Conservation (phyloP, 2,888 invertebrate genomes). For the Drosophila mettleri region DNA sequence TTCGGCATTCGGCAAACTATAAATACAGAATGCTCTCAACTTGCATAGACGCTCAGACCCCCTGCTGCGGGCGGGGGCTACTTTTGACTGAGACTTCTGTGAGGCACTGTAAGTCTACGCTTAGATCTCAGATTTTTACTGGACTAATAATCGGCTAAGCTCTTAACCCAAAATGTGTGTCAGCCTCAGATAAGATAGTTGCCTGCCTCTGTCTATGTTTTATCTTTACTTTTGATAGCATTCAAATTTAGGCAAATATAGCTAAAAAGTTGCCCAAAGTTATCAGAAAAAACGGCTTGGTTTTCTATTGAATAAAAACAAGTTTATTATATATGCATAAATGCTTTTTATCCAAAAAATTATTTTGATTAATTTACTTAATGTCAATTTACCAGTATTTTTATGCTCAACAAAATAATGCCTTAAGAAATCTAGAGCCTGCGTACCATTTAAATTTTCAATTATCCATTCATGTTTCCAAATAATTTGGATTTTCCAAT, state of each 20-base stretch:
- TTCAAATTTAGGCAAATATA: background rate
- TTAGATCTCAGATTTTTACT: background rate
- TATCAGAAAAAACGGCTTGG: background rate
- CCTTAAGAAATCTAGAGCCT: too few relatives aligned
- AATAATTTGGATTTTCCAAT: too few relatives aligned
- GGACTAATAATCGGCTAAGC: background rate
- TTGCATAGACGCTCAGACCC: background rate
- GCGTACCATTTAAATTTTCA: too few relatives aligned
- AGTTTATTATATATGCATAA: background rate
- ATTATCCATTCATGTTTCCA: too few relatives aligned
- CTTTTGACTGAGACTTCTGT: background rate
- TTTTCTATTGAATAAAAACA: background rate
- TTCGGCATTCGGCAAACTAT: conserved; percentile 26
- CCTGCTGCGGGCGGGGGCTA: conserved; percentile 10
- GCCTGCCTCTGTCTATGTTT: background rate
- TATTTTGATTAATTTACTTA: too few relatives aligned
- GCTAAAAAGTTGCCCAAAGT: background rate
- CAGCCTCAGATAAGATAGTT: background rate
- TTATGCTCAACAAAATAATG: too few relatives aligned
- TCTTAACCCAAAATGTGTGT: background rate
- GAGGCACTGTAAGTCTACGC: background rate
- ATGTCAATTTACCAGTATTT: too few relatives aligned
- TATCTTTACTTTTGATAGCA: background rate
- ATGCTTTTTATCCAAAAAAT: too few relatives aligned
- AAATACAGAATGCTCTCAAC: conserved; percentile 57